Conservation (phyloP, 2,797 vertebrate genomes). For the Tangara arthus region DNA sequence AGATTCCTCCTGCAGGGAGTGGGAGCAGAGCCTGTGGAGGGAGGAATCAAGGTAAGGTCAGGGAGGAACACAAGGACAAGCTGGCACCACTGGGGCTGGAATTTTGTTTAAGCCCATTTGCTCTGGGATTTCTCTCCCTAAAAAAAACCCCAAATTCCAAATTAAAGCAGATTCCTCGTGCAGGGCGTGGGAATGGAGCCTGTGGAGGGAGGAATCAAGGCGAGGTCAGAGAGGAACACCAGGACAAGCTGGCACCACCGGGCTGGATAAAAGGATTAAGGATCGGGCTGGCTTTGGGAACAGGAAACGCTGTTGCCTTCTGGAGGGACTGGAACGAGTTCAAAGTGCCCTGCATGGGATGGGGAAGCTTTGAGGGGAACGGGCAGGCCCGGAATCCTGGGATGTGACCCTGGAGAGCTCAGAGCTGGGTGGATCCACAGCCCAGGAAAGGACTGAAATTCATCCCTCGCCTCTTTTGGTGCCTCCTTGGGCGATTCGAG, state of each 20-base stretch:
- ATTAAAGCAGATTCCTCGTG: background rate
- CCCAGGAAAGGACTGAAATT: background rate
- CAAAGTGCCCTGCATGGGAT: slow-evolving; percentile 34
- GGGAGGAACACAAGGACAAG: no score
- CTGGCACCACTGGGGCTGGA: background rate
- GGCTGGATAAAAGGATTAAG: slow-evolving; percentile 42
- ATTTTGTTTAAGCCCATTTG: background rate
- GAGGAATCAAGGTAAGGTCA: no score
- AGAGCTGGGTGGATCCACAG: background rate
- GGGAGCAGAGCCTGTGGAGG: no score
- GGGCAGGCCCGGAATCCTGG: background rate
- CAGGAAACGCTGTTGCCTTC: slow-evolving; percentile 1
- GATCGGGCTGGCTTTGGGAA: background rate
- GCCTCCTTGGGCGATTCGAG: background rate
- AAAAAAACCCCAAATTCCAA: background rate
- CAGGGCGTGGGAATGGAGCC: rapidly evolving
- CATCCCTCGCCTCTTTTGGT: background rate
- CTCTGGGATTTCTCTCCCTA: background rate
- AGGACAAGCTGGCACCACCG: background rate
- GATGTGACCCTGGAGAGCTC: background rate
- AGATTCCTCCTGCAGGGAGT: no score
- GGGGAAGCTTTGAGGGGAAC: background rate
- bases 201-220: background rate
- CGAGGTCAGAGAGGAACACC: background rate
- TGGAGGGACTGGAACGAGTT: background rate